Evolutionary conservation across 1,140 invertebrate species (phyloP).

Genomic region (Coptotermes formosanus): DNA sequence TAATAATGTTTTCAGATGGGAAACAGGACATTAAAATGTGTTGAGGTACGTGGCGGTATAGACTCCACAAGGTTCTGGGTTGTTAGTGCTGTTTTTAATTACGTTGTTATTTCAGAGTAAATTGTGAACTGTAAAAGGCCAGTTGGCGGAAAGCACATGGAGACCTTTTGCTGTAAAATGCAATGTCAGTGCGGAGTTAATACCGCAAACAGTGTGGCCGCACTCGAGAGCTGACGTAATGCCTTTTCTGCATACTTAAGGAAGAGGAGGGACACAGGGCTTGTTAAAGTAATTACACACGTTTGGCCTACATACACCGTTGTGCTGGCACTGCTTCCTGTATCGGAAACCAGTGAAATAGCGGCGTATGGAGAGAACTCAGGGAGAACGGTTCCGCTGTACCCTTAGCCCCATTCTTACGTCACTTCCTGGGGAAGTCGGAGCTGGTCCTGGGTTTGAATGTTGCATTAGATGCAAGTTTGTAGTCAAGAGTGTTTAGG

Average conservation of each 20-base stretch:
- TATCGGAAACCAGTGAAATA: not conserved
- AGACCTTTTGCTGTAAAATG: too few species aligned
- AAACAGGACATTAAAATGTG: too few species aligned
- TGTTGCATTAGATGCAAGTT: too few species aligned
- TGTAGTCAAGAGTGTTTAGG: too few species aligned
- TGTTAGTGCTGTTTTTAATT: too few species aligned
- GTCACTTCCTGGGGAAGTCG: not conserved
- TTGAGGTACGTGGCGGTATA: too few species aligned
- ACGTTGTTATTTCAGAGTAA: too few species aligned
- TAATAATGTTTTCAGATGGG: too few species aligned
- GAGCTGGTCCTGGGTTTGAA: not conserved
- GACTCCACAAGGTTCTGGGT: too few species aligned
- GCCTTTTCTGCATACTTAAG: not conserved
- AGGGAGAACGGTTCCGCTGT: not conserved
- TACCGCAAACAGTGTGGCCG: not conserved
- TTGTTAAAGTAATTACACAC: not conserved
- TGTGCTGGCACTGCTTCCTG: not conserved
- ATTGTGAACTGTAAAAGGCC: too few species aligned
- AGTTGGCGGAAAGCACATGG: too few species aligned
- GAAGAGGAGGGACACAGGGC: not conserved
- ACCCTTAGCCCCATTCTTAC: slow-evolving; percentile 2
- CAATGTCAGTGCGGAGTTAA: too few species aligned
- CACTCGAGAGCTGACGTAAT: not conserved
- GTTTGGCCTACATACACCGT: slow-evolving; percentile 3
- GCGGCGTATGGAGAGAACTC: not conserved